phyloP scores from a whole-genome alignment of 2,888 invertebrate species.

The Cryptus viduatorius region DNA sequence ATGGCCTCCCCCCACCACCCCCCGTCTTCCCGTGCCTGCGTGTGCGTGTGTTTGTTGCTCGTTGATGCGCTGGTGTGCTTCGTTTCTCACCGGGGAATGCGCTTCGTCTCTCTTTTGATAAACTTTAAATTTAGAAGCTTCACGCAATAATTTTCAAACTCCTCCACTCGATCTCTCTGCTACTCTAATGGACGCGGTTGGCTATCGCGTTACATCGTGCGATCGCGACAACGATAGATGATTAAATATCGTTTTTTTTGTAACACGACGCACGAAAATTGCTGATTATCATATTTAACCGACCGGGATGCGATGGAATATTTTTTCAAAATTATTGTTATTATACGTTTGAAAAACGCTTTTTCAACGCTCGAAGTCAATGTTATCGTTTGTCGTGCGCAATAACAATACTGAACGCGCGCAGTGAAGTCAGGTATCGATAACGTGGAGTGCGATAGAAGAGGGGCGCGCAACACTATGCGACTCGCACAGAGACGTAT shows the following conservation, averaged over 20 bases:
- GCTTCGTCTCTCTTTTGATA: conserved; percentile 28
- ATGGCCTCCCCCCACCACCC: neutral
- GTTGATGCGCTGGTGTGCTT: conserved; percentile 14
- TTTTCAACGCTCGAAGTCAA: neutral
- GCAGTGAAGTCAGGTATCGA: conserved; percentile 6
- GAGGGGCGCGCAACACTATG: conserved; percentile 16
- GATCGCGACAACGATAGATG: neutral
- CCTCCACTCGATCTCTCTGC: neutral
- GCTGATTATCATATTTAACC: neutral
- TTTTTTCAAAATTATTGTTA: neutral
- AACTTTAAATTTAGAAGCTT: conserved; percentile 46
- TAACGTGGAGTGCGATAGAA: conserved; percentile 5
- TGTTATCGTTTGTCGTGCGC: neutral
- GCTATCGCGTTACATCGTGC: conserved; percentile 30
- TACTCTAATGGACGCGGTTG: neutral
- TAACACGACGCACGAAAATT: neutral
- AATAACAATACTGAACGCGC: conserved; percentile 26
- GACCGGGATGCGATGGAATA: neutral
- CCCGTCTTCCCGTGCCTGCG: neutral
- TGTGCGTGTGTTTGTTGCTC: neutral
- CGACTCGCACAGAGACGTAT: neutral
- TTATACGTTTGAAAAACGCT: neutral
- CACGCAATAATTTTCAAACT: conserved; percentile 24
- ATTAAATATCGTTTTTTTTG: neutral
- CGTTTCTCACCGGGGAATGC: conserved; percentile 3